Evolutionary conservation across 2,113 vertebrate genomes (phyloP).

Genomic region (Oxyruncus cristatus): DNA sequence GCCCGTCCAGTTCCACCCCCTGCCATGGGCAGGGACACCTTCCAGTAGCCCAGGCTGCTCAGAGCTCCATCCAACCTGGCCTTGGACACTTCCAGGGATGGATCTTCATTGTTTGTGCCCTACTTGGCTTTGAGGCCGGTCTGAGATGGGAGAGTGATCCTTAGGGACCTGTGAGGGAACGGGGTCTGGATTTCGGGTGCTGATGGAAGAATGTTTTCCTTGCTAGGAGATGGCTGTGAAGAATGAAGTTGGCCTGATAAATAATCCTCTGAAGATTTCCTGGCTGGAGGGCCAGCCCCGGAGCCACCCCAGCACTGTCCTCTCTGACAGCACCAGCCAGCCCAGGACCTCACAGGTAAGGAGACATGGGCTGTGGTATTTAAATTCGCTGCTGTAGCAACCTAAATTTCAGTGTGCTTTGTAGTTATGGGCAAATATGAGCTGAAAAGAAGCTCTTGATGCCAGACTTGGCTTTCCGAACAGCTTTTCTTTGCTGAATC

Average conservation of each 20-base stretch:
- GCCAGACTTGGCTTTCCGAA: background rate
- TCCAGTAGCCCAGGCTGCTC: background rate
- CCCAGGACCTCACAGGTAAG: conserved; percentile 79
- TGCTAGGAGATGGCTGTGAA: conserved; percentile 88
- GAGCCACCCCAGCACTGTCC: background rate
- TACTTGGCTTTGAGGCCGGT: background rate
- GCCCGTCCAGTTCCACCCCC: background rate
- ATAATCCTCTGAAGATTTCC: conserved; percentile 90
- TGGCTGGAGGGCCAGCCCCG: conserved; percentile 89
- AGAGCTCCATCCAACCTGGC: background rate
- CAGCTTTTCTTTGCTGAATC: background rate
- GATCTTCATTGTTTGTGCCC: background rate
- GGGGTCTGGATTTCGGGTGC: background rate
- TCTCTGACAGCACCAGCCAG: background rate
- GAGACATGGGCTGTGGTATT: background rate
- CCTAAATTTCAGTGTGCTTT: background rate
- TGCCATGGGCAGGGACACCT: background rate
- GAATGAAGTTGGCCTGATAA: conserved; percentile 87
- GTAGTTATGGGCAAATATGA: background rate
- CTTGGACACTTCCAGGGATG: background rate
- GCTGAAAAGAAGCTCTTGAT: background rate
- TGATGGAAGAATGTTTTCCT: background rate
- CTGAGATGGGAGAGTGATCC: background rate
- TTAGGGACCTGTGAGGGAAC: background rate
- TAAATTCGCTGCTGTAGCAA: background rate